Conservation (phyloP, 2,113 vertebrate genomes). For the Lutjanus erythropterus region DNA sequence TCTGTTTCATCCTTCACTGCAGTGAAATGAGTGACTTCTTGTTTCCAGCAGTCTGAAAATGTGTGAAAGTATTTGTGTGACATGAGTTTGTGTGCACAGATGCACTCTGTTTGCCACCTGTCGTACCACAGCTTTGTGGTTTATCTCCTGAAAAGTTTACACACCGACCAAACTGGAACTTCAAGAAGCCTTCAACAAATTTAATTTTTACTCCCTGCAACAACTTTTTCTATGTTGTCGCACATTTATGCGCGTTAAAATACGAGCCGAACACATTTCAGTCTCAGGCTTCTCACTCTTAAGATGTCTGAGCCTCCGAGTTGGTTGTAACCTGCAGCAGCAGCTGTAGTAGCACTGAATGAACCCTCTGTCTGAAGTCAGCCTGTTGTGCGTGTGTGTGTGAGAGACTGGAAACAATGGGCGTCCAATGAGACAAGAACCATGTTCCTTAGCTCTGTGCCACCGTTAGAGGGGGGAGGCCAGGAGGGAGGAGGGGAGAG, state of each 20-base stretch:
- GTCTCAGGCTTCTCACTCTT: not conserved
- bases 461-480: conserved; percentile 32
- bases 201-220: not conserved
- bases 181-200: not conserved
- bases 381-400: conserved; percentile 43
- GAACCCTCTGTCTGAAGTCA: conserved; percentile 60
- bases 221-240: not conserved
- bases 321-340: conserved; percentile 41
- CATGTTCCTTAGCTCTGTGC: conserved; percentile 64
- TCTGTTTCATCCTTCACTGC: not conserved
- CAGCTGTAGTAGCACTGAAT: conserved; percentile 46
- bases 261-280: not conserved
- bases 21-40: not conserved
- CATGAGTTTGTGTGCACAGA: not conserved
- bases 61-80: not conserved
- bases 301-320: not conserved
- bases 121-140: not conserved
- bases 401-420: conserved; percentile 72
- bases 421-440: conserved; percentile 72
- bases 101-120: not conserved
- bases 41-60: not conserved
- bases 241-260: not conserved
- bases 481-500: conserved; percentile 9
- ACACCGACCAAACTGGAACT: not conserved
- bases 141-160: not conserved